phyloP scores from a whole-genome alignment of 2,888 invertebrate genomes.

The Drosophila fulvimacula region DNA sequence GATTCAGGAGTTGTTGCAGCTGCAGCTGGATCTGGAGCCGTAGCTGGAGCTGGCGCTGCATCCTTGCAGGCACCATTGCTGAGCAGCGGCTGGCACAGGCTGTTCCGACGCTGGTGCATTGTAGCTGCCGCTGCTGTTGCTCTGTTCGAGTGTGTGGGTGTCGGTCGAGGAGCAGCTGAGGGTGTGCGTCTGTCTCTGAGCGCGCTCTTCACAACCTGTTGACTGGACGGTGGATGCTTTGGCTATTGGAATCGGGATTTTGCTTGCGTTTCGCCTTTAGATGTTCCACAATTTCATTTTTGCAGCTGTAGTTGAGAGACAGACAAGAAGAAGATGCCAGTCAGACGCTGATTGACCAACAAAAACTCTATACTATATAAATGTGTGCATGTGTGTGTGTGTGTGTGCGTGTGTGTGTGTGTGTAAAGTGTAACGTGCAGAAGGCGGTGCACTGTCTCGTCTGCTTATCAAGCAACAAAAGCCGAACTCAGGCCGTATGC shows the following conservation, averaged over 20 bases:
- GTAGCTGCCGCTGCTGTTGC: background rate
- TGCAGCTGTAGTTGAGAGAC: slow-evolving; percentile 28
- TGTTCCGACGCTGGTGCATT: slow-evolving; percentile 45
- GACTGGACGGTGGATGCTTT: slow-evolving; percentile 38
- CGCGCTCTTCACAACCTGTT: slow-evolving; percentile 50
- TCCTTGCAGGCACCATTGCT: slow-evolving; percentile 38
- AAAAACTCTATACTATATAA: slow-evolving; percentile 4
- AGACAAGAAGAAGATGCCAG: slow-evolving; percentile 9
- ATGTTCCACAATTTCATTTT: slow-evolving; percentile 36
- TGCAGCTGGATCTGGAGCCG: background rate
- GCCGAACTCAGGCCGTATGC: slow-evolving; percentile 47
- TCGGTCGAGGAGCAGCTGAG: background rate
- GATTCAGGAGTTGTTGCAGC: background rate
- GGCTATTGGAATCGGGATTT: slow-evolving; percentile 15
- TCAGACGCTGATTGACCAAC: slow-evolving; percentile 21
- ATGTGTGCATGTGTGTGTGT: background rate
- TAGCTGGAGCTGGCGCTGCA: background rate
- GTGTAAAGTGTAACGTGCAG: background rate
- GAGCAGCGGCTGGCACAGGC: slow-evolving; percentile 39
- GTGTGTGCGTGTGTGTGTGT: background rate
- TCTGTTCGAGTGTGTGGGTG: background rate
- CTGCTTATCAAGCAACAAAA: slow-evolving; percentile 46
- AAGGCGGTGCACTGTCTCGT: background rate
- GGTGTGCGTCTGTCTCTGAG: background rate
- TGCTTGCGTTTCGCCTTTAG: slow-evolving; percentile 7